These are phyloP conservation scores for Lutjanus argentimaculatus DNA, from an alignment of 2,797 vertebrate species.

Conservation along the genomic window DNA sequence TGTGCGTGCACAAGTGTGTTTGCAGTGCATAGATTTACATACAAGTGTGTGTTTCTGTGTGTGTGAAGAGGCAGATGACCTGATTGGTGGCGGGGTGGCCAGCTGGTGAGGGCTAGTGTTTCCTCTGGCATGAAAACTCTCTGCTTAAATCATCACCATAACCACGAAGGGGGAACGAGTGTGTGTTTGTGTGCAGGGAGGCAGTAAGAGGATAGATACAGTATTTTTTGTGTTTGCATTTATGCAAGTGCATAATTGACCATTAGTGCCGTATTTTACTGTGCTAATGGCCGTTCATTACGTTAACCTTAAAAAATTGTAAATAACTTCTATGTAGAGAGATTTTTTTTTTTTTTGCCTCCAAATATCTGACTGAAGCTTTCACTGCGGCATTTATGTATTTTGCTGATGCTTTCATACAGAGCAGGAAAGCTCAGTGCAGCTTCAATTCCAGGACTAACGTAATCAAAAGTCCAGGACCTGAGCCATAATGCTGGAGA, in stretches of 20 bases:
- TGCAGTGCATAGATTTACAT: conserved; percentile 37
- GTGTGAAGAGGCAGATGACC: conserved; percentile 66
- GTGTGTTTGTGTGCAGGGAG: conserved; percentile 12
- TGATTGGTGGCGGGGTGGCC: conserved; percentile 77
- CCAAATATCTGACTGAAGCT: background rate
- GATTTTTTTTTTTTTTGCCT: too few species aligned
- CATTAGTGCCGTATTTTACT: background rate
- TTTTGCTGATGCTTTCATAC: conserved; percentile 11
- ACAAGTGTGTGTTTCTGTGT: conserved; percentile 18
- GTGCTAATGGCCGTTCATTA: background rate
- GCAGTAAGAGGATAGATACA: background rate
- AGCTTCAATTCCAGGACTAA: conserved; percentile 28
- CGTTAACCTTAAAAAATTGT: background rate
- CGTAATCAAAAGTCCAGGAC: conserved; percentile 3
- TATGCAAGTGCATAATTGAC: background rate
- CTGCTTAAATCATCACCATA: conserved; percentile 72
- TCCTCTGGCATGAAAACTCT: conserved; percentile 74
- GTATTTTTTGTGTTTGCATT: conserved; percentile 26
- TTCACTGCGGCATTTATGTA: background rate
- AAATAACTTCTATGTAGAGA: background rate
- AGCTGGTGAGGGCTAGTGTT: conserved; percentile 82
- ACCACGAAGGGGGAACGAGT: background rate
- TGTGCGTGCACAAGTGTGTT: conserved; percentile 16
- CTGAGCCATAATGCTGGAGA: background rate
- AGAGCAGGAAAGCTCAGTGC: background rate